A percentile compares a stretch with the other conserved stretches of the same genome.
These are phyloP conservation scores for Alces alces DNA, from an alignment of 2,113 vertebrate genomes.

Conservation along the genomic window DNA sequence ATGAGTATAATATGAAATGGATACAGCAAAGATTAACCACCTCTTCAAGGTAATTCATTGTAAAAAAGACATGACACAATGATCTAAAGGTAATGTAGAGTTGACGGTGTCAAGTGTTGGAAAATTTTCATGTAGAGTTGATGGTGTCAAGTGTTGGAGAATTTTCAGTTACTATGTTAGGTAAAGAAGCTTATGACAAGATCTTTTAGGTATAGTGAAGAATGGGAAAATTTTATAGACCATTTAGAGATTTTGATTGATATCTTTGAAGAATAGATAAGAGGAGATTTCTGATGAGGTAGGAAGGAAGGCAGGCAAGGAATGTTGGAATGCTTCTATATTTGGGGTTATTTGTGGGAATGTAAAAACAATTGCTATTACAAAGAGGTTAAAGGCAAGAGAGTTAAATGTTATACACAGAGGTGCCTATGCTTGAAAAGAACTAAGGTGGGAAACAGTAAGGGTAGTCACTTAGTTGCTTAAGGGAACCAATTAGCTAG, in stretches of 20 bases:
- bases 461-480: background rate
- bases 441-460: background rate
- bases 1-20: background rate
- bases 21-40: background rate
- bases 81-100: background rate
- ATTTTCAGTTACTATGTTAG: background rate
- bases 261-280: background rate
- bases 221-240: background rate
- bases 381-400: background rate
- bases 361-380: background rate
- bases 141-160: background rate
- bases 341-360: background rate
- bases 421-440: background rate
- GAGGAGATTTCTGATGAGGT: background rate
- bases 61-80: background rate
- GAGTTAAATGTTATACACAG: background rate
- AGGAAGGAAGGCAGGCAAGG: background rate
- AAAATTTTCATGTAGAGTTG: background rate
- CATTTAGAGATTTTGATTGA: background rate
- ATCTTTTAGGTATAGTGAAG: background rate
- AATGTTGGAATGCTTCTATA: background rate
- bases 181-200: background rate
- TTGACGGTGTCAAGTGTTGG: background rate
- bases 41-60: background rate
- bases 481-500: background rate